Evolutionary conservation across 1,140 invertebrate genomes (phyloP).

Genomic region (Danaus plexippus): DNA sequence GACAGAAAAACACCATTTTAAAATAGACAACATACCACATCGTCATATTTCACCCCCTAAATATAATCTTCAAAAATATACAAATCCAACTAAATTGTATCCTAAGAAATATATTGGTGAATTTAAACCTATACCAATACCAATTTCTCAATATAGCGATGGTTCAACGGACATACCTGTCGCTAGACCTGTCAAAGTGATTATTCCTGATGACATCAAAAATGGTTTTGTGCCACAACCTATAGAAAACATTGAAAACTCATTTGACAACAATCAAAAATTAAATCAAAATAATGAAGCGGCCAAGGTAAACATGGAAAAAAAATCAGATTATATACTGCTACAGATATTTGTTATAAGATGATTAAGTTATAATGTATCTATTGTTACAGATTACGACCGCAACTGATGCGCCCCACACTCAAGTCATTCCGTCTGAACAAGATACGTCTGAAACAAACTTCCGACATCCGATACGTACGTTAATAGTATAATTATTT

Average conservation of each 20-base stretch:
- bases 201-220: constrained; percentile 28
- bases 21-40: constrained; percentile 6
- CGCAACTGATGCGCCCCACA: not conserved
- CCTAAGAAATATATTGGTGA: constrained; percentile 50
- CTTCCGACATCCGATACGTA: constrained; percentile 47
- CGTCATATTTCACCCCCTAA: constrained; percentile 13
- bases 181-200: constrained; percentile 41
- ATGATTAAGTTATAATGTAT: not conserved
- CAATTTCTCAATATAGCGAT: constrained; percentile 41
- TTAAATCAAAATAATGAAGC: constrained; percentile 36
- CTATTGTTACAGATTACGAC: constrained; percentile 7
- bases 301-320: constrained; percentile 22
- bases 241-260: constrained; percentile 38
- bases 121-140: constrained; percentile 54
- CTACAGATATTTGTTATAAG: no score
- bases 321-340: not conserved
- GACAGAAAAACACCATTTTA: not conserved
- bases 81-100: constrained; percentile 49
- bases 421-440: constrained; percentile 22
- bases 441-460: constrained; percentile 54
- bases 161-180: constrained; percentile 28
- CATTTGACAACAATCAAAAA: constrained; percentile 45
- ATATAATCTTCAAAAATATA: constrained; percentile 27
- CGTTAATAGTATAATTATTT: constrained; percentile 17
- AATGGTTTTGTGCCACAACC: constrained; percentile 19